Percentiles rank a stretch among this genome's conserved stretches.
Conservation (phyloP, 1,140 invertebrate genomes). For the Papilio machaon region DNA sequence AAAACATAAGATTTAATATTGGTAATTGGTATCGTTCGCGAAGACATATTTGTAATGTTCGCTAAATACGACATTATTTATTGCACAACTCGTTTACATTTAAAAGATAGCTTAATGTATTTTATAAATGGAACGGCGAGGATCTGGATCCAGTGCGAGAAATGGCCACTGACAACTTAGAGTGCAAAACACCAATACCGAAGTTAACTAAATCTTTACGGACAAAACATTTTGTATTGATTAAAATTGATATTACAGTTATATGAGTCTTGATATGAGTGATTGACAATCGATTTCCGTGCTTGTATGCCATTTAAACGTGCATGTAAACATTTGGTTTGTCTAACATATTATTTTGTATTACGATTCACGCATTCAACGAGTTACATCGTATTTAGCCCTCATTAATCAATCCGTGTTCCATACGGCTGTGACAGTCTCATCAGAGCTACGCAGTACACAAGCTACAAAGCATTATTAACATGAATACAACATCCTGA, state of each 20-base stretch:
- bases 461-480: constrained; percentile 10
- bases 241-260: not conserved
- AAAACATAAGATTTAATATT: not conserved
- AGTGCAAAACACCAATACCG: not conserved
- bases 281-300: constrained; percentile 8
- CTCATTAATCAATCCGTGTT: constrained; percentile 34
- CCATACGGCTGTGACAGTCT: constrained; percentile 32
- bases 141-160: no score
- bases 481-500: constrained; percentile 8
- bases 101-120: not conserved
- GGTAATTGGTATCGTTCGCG: not conserved
- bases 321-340: constrained; percentile 1
- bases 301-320: not conserved
- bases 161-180: no score
- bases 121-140: not conserved
- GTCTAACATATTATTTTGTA: constrained; percentile 24
- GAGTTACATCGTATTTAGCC: constrained; percentile 16
- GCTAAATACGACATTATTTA: constrained; percentile 15
- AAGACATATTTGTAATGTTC: not conserved
- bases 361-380: constrained; percentile 11
- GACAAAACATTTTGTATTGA: not conserved
- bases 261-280: not conserved
- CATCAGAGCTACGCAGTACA: constrained; percentile 15
- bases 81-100: not conserved
- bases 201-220: not conserved